Evolutionary conservation across 1,140 invertebrate species (phyloP).

Genomic region (Sycophaga agraensis): DNA sequence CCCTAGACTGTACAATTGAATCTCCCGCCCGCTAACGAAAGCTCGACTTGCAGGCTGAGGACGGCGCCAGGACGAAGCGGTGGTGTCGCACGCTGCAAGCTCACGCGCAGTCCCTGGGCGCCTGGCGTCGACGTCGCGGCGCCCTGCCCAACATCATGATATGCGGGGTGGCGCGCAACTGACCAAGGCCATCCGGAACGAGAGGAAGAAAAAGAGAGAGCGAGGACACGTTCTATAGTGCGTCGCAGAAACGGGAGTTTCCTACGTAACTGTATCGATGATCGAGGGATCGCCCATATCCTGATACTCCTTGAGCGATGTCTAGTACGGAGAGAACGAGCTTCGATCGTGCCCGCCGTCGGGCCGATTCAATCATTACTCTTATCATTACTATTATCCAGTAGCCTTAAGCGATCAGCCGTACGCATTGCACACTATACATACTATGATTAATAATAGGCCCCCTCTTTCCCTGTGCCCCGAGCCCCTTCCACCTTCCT

Average conservation of each 20-base stretch:
- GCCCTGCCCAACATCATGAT: slow-evolving; percentile 96
- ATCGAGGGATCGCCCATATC: slow-evolving; percentile 1
- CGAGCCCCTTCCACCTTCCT: slow-evolving; percentile 18
- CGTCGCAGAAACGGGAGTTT: slow-evolving; percentile 47
- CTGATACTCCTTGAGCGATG: no score
- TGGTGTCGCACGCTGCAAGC: slow-evolving; percentile 90
- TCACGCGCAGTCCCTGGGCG: slow-evolving; percentile 85
- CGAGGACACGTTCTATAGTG: slow-evolving; percentile 36
- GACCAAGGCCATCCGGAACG: no score
- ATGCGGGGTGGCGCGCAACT: slow-evolving; percentile 64
- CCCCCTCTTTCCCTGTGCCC: not conserved
- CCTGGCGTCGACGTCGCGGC: slow-evolving; percentile 87
- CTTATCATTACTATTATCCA: no score
- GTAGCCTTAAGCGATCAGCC: not conserved
- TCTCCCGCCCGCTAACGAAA: no score
- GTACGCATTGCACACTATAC: not conserved
- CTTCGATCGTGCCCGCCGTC: no score
- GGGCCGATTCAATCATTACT: no score
- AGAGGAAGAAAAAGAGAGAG: not conserved
- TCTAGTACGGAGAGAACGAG: no score
- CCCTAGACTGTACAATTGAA: no score
- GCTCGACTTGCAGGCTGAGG: slow-evolving; percentile 78
- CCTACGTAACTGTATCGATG: slow-evolving; percentile 43
- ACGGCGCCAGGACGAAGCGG: slow-evolving; percentile 76
- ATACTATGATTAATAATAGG: slow-evolving; percentile 11